A percentile compares a stretch with the other conserved stretches of the same genome.
Evolutionary conservation across 2,113 vertebrate genomes (phyloP).

Genomic region (Danionella cerebrum): DNA sequence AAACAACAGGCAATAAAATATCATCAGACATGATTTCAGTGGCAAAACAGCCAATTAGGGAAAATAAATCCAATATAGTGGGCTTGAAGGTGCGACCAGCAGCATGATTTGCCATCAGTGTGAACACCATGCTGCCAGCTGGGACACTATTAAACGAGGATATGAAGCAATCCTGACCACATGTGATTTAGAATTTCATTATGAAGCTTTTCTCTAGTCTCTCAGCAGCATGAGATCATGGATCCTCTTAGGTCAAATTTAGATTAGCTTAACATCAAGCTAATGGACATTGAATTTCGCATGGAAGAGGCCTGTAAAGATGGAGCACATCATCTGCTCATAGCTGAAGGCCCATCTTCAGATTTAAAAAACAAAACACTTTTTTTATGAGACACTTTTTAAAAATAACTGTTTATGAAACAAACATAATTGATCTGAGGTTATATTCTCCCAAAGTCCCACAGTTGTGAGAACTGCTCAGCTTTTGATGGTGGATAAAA

Average conservation of each 20-base stretch:
- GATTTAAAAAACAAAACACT: no score
- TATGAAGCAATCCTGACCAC: slow-evolving; percentile 39
- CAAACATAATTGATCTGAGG: no score
- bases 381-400: no score
- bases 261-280: not conserved
- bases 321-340: not conserved
- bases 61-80: slow-evolving; percentile 38
- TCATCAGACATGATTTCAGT: slow-evolving; percentile 42
- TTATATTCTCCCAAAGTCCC: no score
- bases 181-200: slow-evolving; percentile 36
- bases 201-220: slow-evolving; percentile 6
- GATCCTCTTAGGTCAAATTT: not conserved
- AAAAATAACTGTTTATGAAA: no score
- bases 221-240: not conserved
- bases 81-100: slow-evolving; percentile 36
- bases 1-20: slow-evolving; percentile 36
- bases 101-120: slow-evolving; percentile 41
- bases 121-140: slow-evolving; percentile 34
- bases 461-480: no score
- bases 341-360: no score
- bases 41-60: slow-evolving; percentile 26
- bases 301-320: not conserved
- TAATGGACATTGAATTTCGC: not conserved
- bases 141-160: slow-evolving; percentile 41
- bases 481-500: no score